Evolutionary conservation across 2,797 vertebrate species (phyloP).

Genomic region (Centropyge bicolor): DNA sequence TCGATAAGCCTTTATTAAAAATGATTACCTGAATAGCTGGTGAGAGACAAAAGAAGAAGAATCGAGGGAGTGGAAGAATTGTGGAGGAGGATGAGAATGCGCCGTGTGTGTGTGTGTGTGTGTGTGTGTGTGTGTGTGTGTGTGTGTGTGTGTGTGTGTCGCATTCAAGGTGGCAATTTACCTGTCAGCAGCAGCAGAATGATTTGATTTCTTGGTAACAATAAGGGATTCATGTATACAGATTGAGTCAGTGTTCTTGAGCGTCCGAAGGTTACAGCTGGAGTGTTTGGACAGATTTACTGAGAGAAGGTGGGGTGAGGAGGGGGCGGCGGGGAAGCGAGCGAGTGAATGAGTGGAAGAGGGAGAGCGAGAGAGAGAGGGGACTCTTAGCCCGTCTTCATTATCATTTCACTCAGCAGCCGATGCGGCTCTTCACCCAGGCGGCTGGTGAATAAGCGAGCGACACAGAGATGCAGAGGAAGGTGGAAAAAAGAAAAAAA

Average conservation of each 20-base stretch:
- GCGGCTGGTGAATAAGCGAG: slow-evolving; percentile 58
- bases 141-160: slow-evolving; percentile 14
- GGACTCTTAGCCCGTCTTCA: slow-evolving; percentile 56
- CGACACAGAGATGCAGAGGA: slow-evolving; percentile 25
- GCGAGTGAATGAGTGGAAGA: not conserved
- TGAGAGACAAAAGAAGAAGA: slow-evolving; percentile 35
- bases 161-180: slow-evolving; percentile 72
- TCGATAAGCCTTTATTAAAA: slow-evolving; percentile 69
- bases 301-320: slow-evolving; percentile 18
- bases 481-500: not conserved
- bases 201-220: slow-evolving; percentile 78
- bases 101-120: slow-evolving; percentile 29
- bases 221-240: slow-evolving; percentile 76
- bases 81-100: slow-evolving; percentile 53
- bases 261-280: slow-evolving; percentile 74
- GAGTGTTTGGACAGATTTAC: slow-evolving; percentile 69
- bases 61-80: slow-evolving; percentile 26
- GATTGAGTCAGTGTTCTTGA: slow-evolving; percentile 79
- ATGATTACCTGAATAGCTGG: slow-evolving; percentile 37
- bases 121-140: slow-evolving; percentile 3
- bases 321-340: not conserved
- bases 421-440: slow-evolving; percentile 56
- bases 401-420: slow-evolving; percentile 72
- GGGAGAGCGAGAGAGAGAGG: not conserved
- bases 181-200: slow-evolving; percentile 72